Evolutionary conservation across 2,888 invertebrate species (phyloP), one percentile per base, ranked within the genome.

Genomic region (Antitype chi): DNA sequence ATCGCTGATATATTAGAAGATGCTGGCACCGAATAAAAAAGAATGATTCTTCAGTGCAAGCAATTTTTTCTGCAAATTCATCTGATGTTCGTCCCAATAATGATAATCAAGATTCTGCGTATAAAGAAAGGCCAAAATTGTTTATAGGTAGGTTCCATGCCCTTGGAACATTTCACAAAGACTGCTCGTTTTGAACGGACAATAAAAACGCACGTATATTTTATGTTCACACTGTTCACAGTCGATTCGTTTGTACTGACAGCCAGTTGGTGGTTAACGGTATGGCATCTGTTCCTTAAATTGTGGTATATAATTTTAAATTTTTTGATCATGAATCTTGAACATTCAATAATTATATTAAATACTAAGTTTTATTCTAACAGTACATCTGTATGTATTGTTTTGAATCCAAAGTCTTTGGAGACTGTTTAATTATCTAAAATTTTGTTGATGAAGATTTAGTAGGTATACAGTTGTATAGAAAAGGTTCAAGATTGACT

Each of bases 151-250:
- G 47, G 49, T 11, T 28, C 8, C 17, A 32, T 38, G 73, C 49
- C 81, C 81, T 81, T 81, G 81, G 32, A 69, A 52, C 43, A 43
- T 60, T 59, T 84, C 25, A 72, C 55, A 72, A 80, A 84, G 53
- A 64, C 62, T 55, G 69, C 23, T 53, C 53, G 13, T 67, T 59
- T 66, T 55, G 23, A 52, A 38, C 38, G 25, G 49, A 80, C 67
- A 81, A 70, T 69, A 84, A 80, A 84, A 72, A 64, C 59, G 55
- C 15, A 49, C 20, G 57, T 43, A 2, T 2, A 59, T 79, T 62
- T 66, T 25, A 70, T 70, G 53, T 70, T 59, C 52, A 20, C 59
- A 47, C 66, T 70, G 53, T 70, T 59, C 52, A 20, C 59, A 47
- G 60, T 62, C 38, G 49, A 69, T 69, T 23, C 15, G 57, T 60